These are phyloP conservation scores for Hypotaenidia philippensis DNA, from an alignment of 2,797 vertebrate genomes.

Conservation along the genomic window DNA sequence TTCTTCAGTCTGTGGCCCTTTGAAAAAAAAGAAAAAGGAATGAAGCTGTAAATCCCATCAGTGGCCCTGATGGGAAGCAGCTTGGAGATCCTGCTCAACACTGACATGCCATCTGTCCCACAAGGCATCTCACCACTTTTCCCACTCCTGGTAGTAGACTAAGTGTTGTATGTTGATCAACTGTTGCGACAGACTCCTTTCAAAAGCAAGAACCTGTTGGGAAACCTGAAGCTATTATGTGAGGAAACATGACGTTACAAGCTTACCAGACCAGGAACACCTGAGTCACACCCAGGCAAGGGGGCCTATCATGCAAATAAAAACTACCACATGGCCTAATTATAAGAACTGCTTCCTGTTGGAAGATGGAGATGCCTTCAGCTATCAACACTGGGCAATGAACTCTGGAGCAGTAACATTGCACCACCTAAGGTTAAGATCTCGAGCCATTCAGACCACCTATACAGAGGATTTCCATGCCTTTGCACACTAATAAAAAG, in stretches of 20 bases:
- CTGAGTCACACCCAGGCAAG: neutral
- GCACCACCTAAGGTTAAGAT: neutral
- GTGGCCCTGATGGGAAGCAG: neutral
- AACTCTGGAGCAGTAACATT: neutral
- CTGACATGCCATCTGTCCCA: neutral
- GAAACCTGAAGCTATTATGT: neutral
- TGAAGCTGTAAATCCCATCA: neutral
- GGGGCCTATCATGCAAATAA: neutral
- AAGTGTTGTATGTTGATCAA: neutral
- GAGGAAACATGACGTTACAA: neutral
- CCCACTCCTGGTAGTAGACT: neutral
- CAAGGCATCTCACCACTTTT: neutral
- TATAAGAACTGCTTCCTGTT: neutral
- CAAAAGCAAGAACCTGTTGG: neutral
- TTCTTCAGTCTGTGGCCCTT: constrained; percentile 97
- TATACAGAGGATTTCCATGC: neutral
- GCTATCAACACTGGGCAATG: neutral
- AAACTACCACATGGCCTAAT: neutral
- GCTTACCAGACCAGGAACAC: neutral
- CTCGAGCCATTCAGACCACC: neutral
- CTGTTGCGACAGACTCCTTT: neutral
- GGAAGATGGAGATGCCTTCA: neutral
- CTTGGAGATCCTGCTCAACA: neutral
- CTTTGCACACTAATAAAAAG: neutral
- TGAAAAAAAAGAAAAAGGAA: neutral